phyloP scores from a whole-genome alignment of 2,797 vertebrate species.

The Sparus aurata region DNA sequence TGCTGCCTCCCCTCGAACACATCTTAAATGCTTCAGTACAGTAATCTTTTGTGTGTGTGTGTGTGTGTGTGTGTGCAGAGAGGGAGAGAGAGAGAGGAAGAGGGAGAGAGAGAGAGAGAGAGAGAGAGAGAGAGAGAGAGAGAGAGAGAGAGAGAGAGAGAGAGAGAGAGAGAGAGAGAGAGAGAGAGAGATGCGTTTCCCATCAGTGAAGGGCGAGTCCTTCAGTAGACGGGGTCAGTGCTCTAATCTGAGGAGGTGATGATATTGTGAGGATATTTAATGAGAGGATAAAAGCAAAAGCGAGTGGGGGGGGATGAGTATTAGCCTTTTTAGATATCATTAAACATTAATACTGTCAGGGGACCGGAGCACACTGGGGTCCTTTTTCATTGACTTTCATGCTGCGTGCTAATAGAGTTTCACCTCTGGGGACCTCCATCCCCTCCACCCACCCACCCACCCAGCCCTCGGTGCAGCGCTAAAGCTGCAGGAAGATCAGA shows the following conservation, averaged over 20 bases:
- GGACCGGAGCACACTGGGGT: conserved; percentile 72
- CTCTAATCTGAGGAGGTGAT: conserved; percentile 75
- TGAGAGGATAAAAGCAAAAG: conserved; percentile 71
- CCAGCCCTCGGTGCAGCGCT: conserved; percentile 26
- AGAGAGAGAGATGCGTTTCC: conserved; percentile 1
- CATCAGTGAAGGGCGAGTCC: conserved; percentile 58
- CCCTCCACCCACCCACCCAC: conserved; percentile 32
- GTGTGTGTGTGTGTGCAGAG: background rate
- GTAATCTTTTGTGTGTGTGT: conserved; percentile 6
- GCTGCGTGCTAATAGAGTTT: conserved; percentile 80
- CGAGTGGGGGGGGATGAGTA: conserved; percentile 53
- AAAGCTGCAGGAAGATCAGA: conserved; percentile 70
- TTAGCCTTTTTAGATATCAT: conserved; percentile 85
- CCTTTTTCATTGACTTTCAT: conserved; percentile 80
- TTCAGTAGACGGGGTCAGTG: conserved; percentile 73
- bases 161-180: background rate
- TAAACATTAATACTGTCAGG: conserved; percentile 84
- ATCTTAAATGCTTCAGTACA: conserved; percentile 5
- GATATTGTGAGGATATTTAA: conserved; percentile 73
- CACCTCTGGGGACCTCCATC: conserved; percentile 73
- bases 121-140: no score
- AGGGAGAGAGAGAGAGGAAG: no score
- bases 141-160: background rate
- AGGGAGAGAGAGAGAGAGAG: no score
- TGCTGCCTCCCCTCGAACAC: conserved; percentile 30